These are phyloP conservation scores for Leptoclinus maculatus DNA, from an alignment of 2,797 vertebrate genomes.

Conservation along the genomic window DNA sequence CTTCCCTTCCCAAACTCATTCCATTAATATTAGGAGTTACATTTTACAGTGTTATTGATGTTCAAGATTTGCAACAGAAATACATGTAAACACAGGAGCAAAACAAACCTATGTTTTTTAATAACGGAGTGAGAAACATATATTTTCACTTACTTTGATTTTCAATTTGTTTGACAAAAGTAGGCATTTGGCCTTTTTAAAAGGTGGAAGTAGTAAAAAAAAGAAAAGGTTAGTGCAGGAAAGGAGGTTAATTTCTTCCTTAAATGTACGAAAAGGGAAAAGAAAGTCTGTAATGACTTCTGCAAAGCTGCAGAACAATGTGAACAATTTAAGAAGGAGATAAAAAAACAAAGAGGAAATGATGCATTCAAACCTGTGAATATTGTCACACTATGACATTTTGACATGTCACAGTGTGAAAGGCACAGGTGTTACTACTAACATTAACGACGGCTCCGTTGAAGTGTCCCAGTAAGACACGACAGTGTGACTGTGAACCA, in stretches of 20 bases:
- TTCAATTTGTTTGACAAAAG: background rate
- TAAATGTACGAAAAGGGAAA: conserved; percentile 10
- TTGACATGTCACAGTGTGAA: background rate
- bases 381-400: background rate
- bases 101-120: background rate
- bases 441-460: too few species aligned
- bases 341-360: background rate
- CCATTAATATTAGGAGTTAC: background rate
- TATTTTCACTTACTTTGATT: background rate
- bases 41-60: background rate
- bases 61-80: background rate
- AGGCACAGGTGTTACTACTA: background rate
- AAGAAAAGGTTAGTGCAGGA: background rate
- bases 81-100: background rate
- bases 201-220: background rate
- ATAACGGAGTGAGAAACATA: background rate
- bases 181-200: background rate
- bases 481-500: too few species aligned
- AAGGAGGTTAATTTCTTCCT: conserved; percentile 1
- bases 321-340: background rate
- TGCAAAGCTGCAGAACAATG: conserved; percentile 13
- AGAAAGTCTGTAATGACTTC: background rate
- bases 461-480: too few species aligned
- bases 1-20: background rate
- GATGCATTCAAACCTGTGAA: background rate